Evolutionary conservation across 1,140 invertebrate species (phyloP).

Genomic region (Cotesia typhae): DNA sequence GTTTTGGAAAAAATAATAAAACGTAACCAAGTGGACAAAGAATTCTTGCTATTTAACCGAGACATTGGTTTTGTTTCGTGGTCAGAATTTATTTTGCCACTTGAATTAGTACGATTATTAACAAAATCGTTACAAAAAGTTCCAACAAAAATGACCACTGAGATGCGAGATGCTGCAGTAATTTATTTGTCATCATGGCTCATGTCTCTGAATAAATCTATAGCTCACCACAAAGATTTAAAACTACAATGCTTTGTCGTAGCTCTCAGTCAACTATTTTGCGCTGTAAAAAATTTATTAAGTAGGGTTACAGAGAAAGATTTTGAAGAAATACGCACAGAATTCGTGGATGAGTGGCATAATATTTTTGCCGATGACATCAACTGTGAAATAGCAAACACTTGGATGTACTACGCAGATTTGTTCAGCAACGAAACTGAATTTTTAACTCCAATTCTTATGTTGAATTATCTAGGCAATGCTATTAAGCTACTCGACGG

Average conservation of each 20-base stretch:
- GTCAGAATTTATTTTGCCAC: slow-evolving; percentile 51
- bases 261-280: slow-evolving; percentile 66
- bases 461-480: slow-evolving; percentile 52
- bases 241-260: slow-evolving; percentile 54
- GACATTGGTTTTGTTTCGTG: slow-evolving; percentile 46
- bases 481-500: slow-evolving; percentile 53
- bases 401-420: slow-evolving; percentile 63
- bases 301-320: slow-evolving; percentile 60
- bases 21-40: slow-evolving; percentile 42
- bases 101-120: slow-evolving; percentile 60
- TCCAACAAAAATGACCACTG: slow-evolving; percentile 59
- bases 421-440: slow-evolving; percentile 46
- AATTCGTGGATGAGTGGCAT: slow-evolving; percentile 70
- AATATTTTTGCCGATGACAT: slow-evolving; percentile 67
- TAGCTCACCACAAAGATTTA: slow-evolving; percentile 55
- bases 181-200: slow-evolving; percentile 74
- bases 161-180: slow-evolving; percentile 74
- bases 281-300: slow-evolving; percentile 62
- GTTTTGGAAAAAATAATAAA: slow-evolving; percentile 48
- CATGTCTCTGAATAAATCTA: slow-evolving; percentile 61
- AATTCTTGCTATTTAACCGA: slow-evolving; percentile 49
- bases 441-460: slow-evolving; percentile 42
- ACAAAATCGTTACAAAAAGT: slow-evolving; percentile 50
- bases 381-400: slow-evolving; percentile 64
- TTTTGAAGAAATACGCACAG: slow-evolving; percentile 59